Conservation (phyloP, 2,797 vertebrate genomes). For the Manis crassicaudata region DNA sequence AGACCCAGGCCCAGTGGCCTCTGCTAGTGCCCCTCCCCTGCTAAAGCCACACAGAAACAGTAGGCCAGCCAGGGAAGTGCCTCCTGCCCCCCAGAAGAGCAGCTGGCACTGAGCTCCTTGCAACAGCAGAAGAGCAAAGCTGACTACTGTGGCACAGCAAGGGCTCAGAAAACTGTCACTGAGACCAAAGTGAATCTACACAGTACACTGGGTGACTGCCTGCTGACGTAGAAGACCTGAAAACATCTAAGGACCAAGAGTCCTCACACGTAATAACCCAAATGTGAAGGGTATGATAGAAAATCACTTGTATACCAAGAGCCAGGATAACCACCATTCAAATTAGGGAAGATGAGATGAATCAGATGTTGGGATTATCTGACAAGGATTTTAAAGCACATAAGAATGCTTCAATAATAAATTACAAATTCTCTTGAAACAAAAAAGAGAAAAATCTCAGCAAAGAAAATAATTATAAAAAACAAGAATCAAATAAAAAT, state of each 20-base stretch:
- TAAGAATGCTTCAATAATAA: not conserved
- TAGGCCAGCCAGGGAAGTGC: not conserved
- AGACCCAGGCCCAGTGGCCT: not conserved
- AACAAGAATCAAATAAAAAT: not conserved
- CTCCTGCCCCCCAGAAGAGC: not conserved
- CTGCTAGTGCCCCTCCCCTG: not conserved
- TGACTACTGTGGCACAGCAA: not conserved
- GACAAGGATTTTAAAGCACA: not conserved
- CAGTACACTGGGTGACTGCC: not conserved
- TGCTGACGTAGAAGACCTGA: not conserved
- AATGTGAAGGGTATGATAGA: not conserved
- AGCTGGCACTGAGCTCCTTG: not conserved
- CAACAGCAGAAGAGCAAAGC: not conserved
- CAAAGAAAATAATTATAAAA: not conserved
- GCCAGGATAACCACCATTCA: not conserved
- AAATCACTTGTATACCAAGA: not conserved
- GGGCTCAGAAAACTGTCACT: not conserved
- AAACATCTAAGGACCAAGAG: not conserved
- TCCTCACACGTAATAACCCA: not conserved
- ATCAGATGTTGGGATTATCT: not conserved
- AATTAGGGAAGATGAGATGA: not conserved
- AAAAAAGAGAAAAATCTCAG: not conserved
- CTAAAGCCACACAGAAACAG: not conserved
- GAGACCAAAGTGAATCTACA: not conserved
- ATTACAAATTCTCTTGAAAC: not conserved